phyloP scores from a whole-genome alignment of 2,888 invertebrate genomes.

The Mantis religiosa region DNA sequence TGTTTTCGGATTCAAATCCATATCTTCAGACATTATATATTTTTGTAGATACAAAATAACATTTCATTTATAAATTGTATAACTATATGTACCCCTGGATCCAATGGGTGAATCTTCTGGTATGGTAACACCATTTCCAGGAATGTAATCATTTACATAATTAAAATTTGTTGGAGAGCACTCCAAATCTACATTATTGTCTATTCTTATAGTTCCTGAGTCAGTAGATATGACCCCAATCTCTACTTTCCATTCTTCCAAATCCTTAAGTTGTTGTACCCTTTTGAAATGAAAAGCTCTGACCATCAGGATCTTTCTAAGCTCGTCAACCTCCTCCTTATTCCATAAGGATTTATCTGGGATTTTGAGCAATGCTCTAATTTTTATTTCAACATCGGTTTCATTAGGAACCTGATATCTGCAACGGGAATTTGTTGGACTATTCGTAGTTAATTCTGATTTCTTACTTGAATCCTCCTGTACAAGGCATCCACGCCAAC shows the following conservation, averaged over 20 bases:
- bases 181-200: constrained; percentile 79
- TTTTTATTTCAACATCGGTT: constrained; percentile 38
- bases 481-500: too few relatives aligned
- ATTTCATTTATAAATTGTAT: neutral
- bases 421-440: too few relatives aligned
- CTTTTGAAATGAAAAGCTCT: constrained; percentile 50
- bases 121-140: constrained; percentile 65
- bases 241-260: constrained; percentile 68
- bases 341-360: constrained; percentile 43
- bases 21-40: neutral
- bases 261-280: constrained; percentile 55
- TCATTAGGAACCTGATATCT: constrained; percentile 5
- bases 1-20: too few relatives aligned
- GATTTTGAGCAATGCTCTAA: constrained; percentile 47
- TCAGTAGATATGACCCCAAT: constrained; percentile 67
- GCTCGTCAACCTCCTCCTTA: constrained; percentile 35
- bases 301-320: constrained; percentile 50
- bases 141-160: constrained; percentile 77
- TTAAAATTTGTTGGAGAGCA: constrained; percentile 74
- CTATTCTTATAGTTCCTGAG: constrained; percentile 66
- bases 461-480: too few relatives aligned
- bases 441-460: too few relatives aligned
- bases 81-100: constrained; percentile 46
- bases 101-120: constrained; percentile 76
- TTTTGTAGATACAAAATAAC: neutral